Evolutionary conservation across 2,113 vertebrate genomes (phyloP).

Genomic region (Melanerpes formicivorus): DNA sequence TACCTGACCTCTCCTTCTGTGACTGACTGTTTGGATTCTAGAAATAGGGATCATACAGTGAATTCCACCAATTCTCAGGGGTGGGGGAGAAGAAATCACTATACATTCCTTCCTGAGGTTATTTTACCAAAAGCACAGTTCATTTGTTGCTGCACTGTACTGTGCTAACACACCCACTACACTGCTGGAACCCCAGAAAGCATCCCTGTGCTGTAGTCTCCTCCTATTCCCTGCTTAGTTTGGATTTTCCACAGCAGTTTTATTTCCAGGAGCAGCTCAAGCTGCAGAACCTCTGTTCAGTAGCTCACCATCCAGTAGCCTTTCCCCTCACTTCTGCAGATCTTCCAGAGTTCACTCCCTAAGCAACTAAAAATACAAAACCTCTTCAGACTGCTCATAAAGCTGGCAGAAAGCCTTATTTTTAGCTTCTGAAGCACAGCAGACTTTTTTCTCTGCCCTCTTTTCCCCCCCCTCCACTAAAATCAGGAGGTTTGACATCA

Average conservation of each 20-base stretch:
- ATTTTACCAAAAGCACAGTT: neutral
- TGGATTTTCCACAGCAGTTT: neutral
- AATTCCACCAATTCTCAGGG: neutral
- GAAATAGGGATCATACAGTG: neutral
- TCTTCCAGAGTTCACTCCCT: neutral
- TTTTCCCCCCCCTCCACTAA: neutral
- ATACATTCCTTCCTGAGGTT: neutral
- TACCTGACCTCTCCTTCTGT: neutral
- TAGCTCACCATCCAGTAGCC: neutral
- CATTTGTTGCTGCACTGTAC: neutral
- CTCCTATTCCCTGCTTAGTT: neutral
- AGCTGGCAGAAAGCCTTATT: neutral
- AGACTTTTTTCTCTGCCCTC: neutral
- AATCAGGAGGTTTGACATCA: neutral
- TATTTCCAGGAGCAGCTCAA: neutral
- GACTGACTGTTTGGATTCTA: neutral
- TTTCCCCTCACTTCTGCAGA: neutral
- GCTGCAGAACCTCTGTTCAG: neutral
- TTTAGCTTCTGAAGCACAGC: neutral
- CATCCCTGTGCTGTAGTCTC: neutral
- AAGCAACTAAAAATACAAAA: neutral
- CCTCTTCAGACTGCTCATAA: neutral
- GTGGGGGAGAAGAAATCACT: neutral
- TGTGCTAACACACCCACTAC: neutral
- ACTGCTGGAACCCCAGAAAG: neutral